A percentile compares a stretch with the other conserved stretches of the same genome.
Conservation (phyloP, 2,797 vertebrate species). For the Labroides dimidiatus region DNA sequence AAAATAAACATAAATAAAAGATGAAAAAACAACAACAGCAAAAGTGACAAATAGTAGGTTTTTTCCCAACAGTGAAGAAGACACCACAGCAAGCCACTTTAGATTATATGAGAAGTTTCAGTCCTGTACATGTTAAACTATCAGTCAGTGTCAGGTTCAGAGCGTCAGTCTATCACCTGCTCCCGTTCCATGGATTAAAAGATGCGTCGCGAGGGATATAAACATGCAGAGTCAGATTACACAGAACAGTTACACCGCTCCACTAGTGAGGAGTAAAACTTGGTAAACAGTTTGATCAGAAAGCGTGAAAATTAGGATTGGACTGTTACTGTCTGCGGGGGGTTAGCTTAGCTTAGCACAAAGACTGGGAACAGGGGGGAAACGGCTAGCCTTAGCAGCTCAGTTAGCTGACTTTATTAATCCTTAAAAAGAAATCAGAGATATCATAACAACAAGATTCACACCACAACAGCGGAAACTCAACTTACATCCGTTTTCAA, state of each 20-base stretch:
- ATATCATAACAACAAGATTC: too few species aligned
- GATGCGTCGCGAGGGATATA: slow-evolving; percentile 12
- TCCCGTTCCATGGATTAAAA: background rate
- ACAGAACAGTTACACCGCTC: too few species aligned
- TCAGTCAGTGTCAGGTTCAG: slow-evolving; percentile 3
- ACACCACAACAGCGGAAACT: too few species aligned
- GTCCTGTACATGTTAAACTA: slow-evolving; percentile 1
- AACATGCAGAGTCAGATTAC: slow-evolving; percentile 41
- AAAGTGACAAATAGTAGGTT: slow-evolving; percentile 38
- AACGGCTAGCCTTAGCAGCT: background rate
- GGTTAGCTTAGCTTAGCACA: background rate
- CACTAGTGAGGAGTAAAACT: slow-evolving; percentile 18
- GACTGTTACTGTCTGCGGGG: background rate
- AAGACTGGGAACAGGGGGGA: background rate
- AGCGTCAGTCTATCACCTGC: background rate
- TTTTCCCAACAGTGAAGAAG: slow-evolving; percentile 42
- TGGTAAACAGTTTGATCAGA: slow-evolving; percentile 6
- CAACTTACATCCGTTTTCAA: too few species aligned
- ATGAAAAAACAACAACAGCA: slow-evolving; percentile 27
- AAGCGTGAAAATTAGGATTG: background rate
- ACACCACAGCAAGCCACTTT: slow-evolving; percentile 22
- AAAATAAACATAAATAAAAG: slow-evolving; percentile 21
- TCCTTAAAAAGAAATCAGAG: too few species aligned
- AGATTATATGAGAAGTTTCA: slow-evolving; percentile 29
- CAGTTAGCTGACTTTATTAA: too few species aligned